Evolutionary conservation across 1,140 invertebrate species (phyloP).

Genomic region (Platyura marginata): DNA sequence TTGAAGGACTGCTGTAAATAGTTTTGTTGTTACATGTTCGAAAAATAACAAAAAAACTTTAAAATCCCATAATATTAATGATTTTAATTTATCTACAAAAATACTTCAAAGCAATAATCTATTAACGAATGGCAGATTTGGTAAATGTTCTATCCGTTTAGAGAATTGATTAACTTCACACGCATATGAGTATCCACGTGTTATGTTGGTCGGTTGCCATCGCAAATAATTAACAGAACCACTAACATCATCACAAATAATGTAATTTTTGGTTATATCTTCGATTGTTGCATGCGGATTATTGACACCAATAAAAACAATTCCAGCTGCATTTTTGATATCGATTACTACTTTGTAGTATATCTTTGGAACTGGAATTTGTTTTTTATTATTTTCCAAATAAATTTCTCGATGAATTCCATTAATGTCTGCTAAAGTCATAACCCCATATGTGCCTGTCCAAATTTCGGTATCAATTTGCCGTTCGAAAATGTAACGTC

Average conservation of each 20-base stretch:
- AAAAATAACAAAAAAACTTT: too few species aligned
- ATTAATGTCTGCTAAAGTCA: conserved; percentile 27
- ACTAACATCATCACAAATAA: conserved; percentile 31
- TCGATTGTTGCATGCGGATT: conserved; percentile 30
- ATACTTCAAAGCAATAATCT: too few species aligned
- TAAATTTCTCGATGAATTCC: conserved; percentile 27
- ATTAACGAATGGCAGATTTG: too few species aligned
- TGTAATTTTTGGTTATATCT: conserved; percentile 22
- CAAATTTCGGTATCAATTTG: conserved; percentile 29
- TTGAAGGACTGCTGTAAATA: too few species aligned
- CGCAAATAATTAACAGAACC: conserved; percentile 27
- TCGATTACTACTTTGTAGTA: conserved; percentile 41
- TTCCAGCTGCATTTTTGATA: conserved; percentile 22
- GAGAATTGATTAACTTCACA: too few species aligned
- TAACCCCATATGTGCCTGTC: conserved; percentile 34
- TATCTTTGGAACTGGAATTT: conserved; percentile 32
- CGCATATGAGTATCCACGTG: conserved; percentile 40
- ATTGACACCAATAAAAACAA: conserved; percentile 37
- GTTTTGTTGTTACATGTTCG: too few species aligned
- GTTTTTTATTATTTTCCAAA: conserved; percentile 22
- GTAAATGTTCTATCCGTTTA: too few species aligned
- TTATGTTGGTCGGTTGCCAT: conserved; percentile 29
- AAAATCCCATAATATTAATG: too few species aligned
- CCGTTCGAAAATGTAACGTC: conserved; percentile 21
- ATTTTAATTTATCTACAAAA: too few species aligned